phyloP scores from a whole-genome alignment of 1,140 invertebrate species.

The Heliconius hewitsoni region DNA sequence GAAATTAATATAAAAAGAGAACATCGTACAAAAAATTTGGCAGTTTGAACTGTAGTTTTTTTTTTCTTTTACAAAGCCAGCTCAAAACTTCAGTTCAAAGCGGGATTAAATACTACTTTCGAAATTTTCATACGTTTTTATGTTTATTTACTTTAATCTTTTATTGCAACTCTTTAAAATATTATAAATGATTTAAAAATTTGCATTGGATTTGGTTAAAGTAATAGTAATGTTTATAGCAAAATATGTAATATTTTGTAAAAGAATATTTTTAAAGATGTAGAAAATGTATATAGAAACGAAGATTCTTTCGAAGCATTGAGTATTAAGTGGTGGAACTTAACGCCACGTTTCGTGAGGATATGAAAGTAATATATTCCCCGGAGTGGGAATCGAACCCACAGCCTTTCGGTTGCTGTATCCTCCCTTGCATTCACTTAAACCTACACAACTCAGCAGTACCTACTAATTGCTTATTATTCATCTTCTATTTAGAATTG shows the following conservation, averaged over 20 bases:
- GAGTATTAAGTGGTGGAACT: too few species aligned
- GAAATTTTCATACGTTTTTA: not conserved
- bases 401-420: too few species aligned
- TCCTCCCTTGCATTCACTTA: not conserved
- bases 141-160: constrained; percentile 4
- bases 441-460: not conserved
- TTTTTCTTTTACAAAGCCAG: not conserved
- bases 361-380: not conserved
- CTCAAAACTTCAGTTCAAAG: not conserved
- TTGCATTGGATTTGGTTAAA: too few species aligned
- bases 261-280: too few species aligned
- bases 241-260: too few species aligned
- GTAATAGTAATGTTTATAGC: too few species aligned
- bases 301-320: not conserved
- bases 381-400: too few species aligned
- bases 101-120: constrained; percentile 1
- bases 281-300: not conserved
- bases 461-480: constrained; percentile 12
- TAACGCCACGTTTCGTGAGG: too few species aligned
- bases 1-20: not conserved
- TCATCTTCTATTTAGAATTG: constrained; percentile 8
- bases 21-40: not conserved
- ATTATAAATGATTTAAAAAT: not conserved
- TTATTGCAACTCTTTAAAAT: not conserved
- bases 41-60: not conserved